phyloP scores from a whole-genome alignment of 2,888 invertebrate genomes.

The Helobdella robusta region DNA sequence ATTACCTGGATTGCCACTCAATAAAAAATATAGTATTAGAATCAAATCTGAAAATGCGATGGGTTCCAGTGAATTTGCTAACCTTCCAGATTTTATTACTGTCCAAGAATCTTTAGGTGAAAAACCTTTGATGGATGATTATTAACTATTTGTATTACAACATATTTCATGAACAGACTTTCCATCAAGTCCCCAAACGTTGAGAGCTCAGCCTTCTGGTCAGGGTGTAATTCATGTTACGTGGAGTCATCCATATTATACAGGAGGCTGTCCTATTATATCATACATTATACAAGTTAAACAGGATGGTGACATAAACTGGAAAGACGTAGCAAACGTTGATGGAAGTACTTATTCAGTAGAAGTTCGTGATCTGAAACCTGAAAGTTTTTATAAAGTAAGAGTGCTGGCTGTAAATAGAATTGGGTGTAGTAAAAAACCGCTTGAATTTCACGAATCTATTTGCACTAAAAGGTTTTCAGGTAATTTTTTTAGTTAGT shows the following conservation, averaged over 20 bases:
- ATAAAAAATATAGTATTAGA: conserved; percentile 16
- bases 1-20: neutral
- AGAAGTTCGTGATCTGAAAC: conserved; percentile 33
- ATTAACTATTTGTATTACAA: neutral
- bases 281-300: conserved; percentile 37
- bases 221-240: conserved; percentile 39
- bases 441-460: conserved; percentile 32
- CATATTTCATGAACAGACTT: conserved; percentile 36
- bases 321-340: conserved; percentile 6
- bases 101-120: conserved; percentile 12
- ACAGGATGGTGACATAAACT: conserved; percentile 1
- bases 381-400: conserved; percentile 60
- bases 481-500: conserved; percentile 35
- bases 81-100: neutral
- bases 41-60: conserved; percentile 17
- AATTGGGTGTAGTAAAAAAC: conserved; percentile 57
- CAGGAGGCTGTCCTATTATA: conserved; percentile 40
- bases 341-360: conserved; percentile 29
- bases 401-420: conserved; percentile 75
- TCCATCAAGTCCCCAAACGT: conserved; percentile 39
- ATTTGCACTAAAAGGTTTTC: conserved; percentile 37
- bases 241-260: conserved; percentile 45
- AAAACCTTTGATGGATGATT: neutral
- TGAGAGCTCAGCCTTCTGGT: conserved; percentile 37
- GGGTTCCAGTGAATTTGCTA: conserved; percentile 12